Percentiles rank a stretch among this genome's conserved stretches.
These are phyloP conservation scores for Oreochromis aureus DNA, from an alignment of 2,113 vertebrate genomes.

Conservation along the genomic window DNA sequence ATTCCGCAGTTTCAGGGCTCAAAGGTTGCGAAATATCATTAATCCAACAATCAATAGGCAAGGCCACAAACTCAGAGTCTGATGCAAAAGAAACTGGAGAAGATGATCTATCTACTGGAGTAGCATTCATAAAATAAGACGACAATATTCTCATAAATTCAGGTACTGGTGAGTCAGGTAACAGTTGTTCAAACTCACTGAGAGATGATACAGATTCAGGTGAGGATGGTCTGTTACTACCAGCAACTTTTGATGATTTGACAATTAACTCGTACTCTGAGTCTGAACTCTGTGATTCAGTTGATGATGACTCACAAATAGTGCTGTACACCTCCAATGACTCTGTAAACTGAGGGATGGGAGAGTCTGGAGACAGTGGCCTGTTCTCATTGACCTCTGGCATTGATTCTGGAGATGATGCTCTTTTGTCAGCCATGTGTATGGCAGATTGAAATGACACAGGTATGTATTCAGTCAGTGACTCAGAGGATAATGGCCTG, in stretches of 20 bases:
- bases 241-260: slow-evolving; percentile 19
- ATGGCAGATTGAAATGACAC: not conserved
- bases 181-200: not conserved
- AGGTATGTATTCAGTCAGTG: slow-evolving; percentile 27
- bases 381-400: slow-evolving; percentile 30
- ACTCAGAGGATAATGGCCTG: slow-evolving; percentile 8
- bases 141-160: slow-evolving; percentile 56
- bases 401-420: slow-evolving; percentile 53
- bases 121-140: slow-evolving; percentile 45
- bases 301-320: slow-evolving; percentile 26
- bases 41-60: slow-evolving; percentile 49
- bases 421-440: slow-evolving; percentile 9
- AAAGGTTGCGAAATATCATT: slow-evolving; percentile 30
- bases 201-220: slow-evolving; percentile 55
- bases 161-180: slow-evolving; percentile 57
- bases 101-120: slow-evolving; percentile 13
- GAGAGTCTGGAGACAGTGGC: slow-evolving; percentile 56
- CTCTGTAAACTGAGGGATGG: slow-evolving; percentile 43
- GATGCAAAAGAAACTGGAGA: slow-evolving; percentile 54
- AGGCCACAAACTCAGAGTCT: slow-evolving; percentile 46
- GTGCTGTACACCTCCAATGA: not conserved
- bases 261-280: slow-evolving; percentile 30
- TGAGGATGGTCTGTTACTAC: slow-evolving; percentile 52
- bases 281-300: slow-evolving; percentile 35
- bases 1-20: slow-evolving; percentile 34